These are phyloP conservation scores for Anagyrus pseudococci DNA, from an alignment of 2,888 invertebrate genomes.

Conservation along the genomic window DNA sequence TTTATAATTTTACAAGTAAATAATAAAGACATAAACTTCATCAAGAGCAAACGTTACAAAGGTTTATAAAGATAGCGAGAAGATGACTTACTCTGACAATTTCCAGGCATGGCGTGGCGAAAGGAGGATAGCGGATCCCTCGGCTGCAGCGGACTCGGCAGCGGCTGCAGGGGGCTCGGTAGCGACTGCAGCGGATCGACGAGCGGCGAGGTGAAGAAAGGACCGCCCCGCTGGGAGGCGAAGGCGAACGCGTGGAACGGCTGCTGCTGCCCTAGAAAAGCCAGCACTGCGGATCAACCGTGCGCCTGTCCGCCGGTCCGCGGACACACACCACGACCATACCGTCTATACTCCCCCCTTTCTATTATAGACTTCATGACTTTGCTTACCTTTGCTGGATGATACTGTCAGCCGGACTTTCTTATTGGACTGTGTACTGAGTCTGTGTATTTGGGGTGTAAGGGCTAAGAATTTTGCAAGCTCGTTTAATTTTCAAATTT, in stretches of 20 bases:
- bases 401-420: too few species aligned
- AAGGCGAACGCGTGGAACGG: slow-evolving; percentile 85
- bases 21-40: background rate
- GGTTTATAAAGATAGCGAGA: too few species aligned
- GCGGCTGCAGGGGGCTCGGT: slow-evolving; percentile 57
- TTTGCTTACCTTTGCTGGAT: too few species aligned
- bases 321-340: slow-evolving; percentile 32
- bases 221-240: slow-evolving; percentile 69
- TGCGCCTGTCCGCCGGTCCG: slow-evolving; percentile 67
- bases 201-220: slow-evolving; percentile 58
- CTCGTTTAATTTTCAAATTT: too few species aligned
- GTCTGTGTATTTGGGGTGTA: too few species aligned
- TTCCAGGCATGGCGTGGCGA: slow-evolving; percentile 88
- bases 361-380: too few species aligned
- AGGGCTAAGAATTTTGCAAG: too few species aligned
- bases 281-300: slow-evolving; percentile 75
- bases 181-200: slow-evolving; percentile 59
- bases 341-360: background rate
- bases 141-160: slow-evolving; percentile 70
- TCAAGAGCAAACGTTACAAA: background rate
- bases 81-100: slow-evolving; percentile 93
- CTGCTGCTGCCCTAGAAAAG: slow-evolving; percentile 94
- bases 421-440: too few species aligned
- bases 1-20: background rate
- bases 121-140: slow-evolving; percentile 84